Evolutionary conservation across 2,113 vertebrate species (phyloP).

Genomic region (Desmodus rotundus): DNA sequence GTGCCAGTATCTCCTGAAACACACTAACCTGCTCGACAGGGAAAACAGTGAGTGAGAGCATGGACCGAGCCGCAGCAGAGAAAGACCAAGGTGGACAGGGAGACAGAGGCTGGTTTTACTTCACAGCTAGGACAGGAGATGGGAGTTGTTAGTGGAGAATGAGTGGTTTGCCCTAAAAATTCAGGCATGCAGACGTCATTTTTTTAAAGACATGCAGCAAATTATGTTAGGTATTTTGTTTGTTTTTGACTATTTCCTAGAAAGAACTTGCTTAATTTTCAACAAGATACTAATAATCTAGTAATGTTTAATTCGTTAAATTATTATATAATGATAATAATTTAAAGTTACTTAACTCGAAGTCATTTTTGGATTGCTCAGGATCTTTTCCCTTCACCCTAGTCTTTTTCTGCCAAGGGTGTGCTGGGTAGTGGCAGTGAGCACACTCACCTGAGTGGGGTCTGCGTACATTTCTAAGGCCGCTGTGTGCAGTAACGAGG

Average conservation of each 20-base stretch:
- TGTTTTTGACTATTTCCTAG: background rate
- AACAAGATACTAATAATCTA: background rate
- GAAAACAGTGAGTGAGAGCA: background rate
- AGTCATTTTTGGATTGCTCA: background rate
- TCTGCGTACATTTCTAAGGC: background rate
- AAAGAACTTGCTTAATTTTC: background rate
- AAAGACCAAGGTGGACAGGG: background rate
- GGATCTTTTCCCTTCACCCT: background rate
- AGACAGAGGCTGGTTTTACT: background rate
- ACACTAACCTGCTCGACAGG: background rate
- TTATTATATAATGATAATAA: background rate
- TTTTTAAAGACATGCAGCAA: background rate
- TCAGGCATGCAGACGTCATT: background rate
- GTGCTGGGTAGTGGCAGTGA: background rate
- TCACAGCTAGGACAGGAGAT: accelerated
- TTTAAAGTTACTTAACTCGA: background rate
- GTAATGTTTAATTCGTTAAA: background rate
- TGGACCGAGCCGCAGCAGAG: background rate
- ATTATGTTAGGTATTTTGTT: background rate
- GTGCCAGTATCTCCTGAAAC: background rate
- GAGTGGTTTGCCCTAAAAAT: background rate
- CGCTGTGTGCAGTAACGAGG: background rate
- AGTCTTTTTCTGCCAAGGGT: background rate
- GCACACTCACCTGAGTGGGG: background rate
- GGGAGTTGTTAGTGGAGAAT: background rate